Evolutionary conservation across 2,113 vertebrate species (phyloP).

Genomic region (Amblyopsis rosae): DNA sequence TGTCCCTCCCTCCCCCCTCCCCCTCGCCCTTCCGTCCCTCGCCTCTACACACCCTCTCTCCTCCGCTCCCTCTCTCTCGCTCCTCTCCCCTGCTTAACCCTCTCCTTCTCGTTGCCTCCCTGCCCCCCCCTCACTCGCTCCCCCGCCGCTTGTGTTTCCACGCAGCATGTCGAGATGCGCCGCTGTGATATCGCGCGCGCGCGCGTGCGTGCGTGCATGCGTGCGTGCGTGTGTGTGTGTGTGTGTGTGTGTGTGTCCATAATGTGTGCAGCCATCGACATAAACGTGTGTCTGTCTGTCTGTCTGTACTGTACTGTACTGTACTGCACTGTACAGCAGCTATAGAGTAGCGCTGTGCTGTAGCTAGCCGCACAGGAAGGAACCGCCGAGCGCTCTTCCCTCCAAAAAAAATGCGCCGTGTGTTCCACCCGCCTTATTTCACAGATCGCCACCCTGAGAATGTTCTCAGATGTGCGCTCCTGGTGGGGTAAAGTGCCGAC

Average conservation of each 20-base stretch:
- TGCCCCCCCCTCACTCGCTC: conserved; percentile 18
- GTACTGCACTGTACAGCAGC: background rate
- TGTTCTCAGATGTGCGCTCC: conserved; percentile 33
- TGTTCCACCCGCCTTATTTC: conserved; percentile 44
- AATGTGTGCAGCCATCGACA: background rate
- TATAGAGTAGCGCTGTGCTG: background rate
- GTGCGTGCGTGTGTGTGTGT: conserved; percentile 32
- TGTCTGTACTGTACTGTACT: background rate
- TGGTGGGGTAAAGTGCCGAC: background rate
- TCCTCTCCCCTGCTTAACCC: background rate
- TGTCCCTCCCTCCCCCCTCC: conserved; percentile 47
- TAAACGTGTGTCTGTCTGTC: background rate
- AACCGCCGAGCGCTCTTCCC: conserved; percentile 14
- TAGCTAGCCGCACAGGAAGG: background rate
- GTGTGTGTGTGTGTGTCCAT: background rate
- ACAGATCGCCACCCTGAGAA: conserved; percentile 45
- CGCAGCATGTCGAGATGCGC: conserved; percentile 59
- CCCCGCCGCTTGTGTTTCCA: conserved; percentile 51
- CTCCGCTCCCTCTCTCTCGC: conserved; percentile 33
- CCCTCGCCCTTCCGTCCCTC: conserved; percentile 55
- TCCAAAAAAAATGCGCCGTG: conserved; percentile 3
- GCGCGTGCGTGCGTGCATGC: conserved; percentile 18
- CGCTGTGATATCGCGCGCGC: conserved; percentile 56
- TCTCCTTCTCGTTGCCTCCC: conserved; percentile 8
- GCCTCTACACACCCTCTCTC: conserved; percentile 28